Conservation (phyloP, 2,797 vertebrate genomes). For the Mormyrus proboscirostris region DNA sequence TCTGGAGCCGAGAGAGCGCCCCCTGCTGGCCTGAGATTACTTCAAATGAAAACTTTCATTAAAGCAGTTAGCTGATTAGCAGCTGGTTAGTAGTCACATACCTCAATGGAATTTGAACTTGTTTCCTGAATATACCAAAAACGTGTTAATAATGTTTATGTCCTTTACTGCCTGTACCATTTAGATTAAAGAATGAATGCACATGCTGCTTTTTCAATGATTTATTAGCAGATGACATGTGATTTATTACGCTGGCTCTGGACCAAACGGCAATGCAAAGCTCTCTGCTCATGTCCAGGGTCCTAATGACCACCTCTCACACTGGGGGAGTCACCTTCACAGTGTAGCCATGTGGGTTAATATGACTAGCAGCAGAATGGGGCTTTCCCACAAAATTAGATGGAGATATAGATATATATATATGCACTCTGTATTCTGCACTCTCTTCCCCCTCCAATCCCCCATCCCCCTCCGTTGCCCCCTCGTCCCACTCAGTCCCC, state of each 20-base stretch:
- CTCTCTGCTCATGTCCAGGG: not conserved
- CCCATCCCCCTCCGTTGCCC: not conserved
- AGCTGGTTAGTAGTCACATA: not conserved
- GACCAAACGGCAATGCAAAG: not conserved
- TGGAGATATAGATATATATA: not conserved
- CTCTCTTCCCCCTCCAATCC: not conserved
- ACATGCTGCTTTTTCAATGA: not conserved
- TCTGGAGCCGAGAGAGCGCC: slow-evolving; percentile 18
- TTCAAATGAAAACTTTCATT: not conserved
- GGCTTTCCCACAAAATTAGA: slow-evolving; percentile 3
- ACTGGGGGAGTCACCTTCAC: slow-evolving; percentile 39
- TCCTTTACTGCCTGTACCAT: slow-evolving; percentile 5
- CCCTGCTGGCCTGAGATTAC: not conserved
- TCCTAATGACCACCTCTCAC: not conserved
- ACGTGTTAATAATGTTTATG: not conserved
- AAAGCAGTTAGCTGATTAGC: not conserved
- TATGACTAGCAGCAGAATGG: slow-evolving; percentile 36
- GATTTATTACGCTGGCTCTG: slow-evolving; percentile 7
- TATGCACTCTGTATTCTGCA: not conserved
- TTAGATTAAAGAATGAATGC: slow-evolving; percentile 1
- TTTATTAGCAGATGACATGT: slow-evolving; percentile 9
- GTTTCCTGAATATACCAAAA: not conserved
- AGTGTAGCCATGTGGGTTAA: slow-evolving; percentile 29
- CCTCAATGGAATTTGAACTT: not conserved
- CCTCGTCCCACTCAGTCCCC: not conserved